Evolutionary conservation across 2,888 invertebrate species (phyloP).

Genomic region (Tenodera sinensis): DNA sequence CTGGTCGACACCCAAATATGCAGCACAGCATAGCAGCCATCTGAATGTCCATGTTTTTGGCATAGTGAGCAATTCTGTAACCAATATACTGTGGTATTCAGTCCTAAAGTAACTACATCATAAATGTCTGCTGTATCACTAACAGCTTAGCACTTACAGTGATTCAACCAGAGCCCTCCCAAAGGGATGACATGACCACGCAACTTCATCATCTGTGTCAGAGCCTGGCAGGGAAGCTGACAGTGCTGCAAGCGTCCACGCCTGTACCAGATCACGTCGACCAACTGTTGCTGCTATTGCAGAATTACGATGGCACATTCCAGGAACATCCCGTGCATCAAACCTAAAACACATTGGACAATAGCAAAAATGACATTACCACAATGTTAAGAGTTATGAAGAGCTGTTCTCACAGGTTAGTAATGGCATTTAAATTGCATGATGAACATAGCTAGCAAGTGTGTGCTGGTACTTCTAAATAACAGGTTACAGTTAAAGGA

Average conservation of each 20-base stretch:
- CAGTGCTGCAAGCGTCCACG: slow-evolving; percentile 80
- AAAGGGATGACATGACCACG: slow-evolving; percentile 81
- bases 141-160: slow-evolving; percentile 58
- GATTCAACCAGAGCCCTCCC: slow-evolving; percentile 81
- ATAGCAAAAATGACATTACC: too few species aligned
- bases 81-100: slow-evolving; percentile 3
- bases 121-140: neutral
- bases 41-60: slow-evolving; percentile 79
- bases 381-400: too few species aligned
- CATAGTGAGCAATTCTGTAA: slow-evolving; percentile 74
- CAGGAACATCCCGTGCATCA: slow-evolving; percentile 46
- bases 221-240: slow-evolving; percentile 48
- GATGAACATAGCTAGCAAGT: too few species aligned
- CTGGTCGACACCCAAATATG: slow-evolving; percentile 61
- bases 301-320: slow-evolving; percentile 79
- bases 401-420: too few species aligned
- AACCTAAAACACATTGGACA: slow-evolving; percentile 38
- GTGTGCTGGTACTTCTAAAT: too few species aligned
- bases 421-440: too few species aligned
- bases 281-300: slow-evolving; percentile 68
- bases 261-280: slow-evolving; percentile 77
- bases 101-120: neutral
- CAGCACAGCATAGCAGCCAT: slow-evolving; percentile 92
- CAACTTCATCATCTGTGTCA: slow-evolving; percentile 63
- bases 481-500: too few species aligned